Evolutionary conservation across 2,888 invertebrate species (phyloP).

Genomic region (Eledone cirrhosa): DNA sequence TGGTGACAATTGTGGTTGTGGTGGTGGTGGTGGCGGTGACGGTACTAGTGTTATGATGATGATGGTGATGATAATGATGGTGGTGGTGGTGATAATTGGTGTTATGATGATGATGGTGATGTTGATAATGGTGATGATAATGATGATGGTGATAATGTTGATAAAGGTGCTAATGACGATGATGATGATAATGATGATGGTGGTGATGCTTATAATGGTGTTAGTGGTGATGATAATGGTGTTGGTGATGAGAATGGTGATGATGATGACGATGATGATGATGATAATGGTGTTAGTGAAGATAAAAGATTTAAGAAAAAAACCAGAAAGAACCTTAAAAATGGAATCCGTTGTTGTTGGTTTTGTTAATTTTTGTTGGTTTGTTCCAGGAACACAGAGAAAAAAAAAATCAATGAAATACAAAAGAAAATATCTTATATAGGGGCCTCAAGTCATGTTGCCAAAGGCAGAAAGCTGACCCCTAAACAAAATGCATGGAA

Average conservation of each 20-base stretch:
- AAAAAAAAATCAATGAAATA: too few species aligned
- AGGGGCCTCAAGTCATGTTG: too few species aligned
- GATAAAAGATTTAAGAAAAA: neutral
- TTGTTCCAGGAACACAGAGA: too few species aligned
- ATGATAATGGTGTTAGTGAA: slow-evolving; percentile 15
- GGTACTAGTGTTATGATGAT: too few species aligned
- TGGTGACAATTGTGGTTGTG: too few species aligned
- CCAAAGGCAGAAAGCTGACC: too few species aligned
- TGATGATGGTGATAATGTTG: slow-evolving; percentile 22
- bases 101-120: neutral
- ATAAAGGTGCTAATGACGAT: too few species aligned
- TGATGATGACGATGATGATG: slow-evolving; percentile 13
- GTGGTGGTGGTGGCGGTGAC: too few species aligned
- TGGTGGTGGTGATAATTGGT: slow-evolving; percentile 17
- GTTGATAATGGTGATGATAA: slow-evolving; percentile 6
- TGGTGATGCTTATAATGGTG: slow-evolving; percentile 15
- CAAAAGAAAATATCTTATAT: too few species aligned
- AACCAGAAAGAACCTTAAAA: slow-evolving; percentile 17
- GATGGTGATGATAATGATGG: slow-evolving; percentile 17
- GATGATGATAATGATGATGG: neutral
- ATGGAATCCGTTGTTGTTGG: slow-evolving; percentile 24
- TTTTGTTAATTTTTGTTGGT: too few species aligned
- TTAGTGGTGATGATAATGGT: slow-evolving; percentile 26
- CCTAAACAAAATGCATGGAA: too few species aligned
- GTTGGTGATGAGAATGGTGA: slow-evolving; percentile 19